phyloP scores from a whole-genome alignment of 1,140 invertebrate genomes.

The Myzus persicae region DNA sequence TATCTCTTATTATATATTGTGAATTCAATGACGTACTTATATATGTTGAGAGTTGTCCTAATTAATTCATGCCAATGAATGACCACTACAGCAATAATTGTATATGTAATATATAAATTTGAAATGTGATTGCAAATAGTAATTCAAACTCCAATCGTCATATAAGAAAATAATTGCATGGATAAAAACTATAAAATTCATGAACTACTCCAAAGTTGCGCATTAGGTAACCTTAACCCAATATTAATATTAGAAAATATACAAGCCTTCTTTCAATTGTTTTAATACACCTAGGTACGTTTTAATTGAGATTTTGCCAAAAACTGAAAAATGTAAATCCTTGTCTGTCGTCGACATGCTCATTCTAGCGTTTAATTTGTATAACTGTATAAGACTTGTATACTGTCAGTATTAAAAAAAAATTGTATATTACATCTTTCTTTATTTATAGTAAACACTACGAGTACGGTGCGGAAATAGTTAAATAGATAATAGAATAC shows the following conservation, averaged over 20 bases:
- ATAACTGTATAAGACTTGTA: not conserved
- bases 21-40: not conserved
- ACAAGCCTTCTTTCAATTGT: not conserved
- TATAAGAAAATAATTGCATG: not conserved
- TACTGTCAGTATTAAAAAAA: not conserved
- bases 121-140: not conserved
- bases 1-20: not conserved
- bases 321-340: not conserved
- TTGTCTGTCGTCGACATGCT: not conserved
- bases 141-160: not conserved
- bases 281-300: not conserved
- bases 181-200: not conserved
- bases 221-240: not conserved
- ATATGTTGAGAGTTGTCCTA: not conserved
- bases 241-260: not conserved
- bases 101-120: not conserved
- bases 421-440: not conserved
- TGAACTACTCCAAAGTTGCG: too few relatives aligned
- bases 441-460: not conserved
- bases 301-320: not conserved
- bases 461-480: not conserved
- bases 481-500: not conserved
- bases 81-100: not conserved
- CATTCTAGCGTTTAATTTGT: constrained; percentile 16
- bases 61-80: not conserved